A percentile compares a stretch with the other conserved stretches of the same genome.
Evolutionary conservation across 1,140 invertebrate species (phyloP).

Genomic region (Ceratosolen fusciceps): DNA sequence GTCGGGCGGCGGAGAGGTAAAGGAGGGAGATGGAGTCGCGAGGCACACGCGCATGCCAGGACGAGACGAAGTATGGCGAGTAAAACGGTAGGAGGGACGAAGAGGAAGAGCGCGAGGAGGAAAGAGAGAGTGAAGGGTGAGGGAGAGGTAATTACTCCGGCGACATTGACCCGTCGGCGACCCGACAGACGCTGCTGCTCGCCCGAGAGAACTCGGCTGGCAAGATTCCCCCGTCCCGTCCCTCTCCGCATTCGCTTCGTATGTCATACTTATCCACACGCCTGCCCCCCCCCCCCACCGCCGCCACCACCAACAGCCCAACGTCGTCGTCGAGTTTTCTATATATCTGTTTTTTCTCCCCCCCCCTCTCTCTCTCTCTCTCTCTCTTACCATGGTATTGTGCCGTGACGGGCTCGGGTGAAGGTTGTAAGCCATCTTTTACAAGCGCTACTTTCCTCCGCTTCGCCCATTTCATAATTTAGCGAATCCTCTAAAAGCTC

Average conservation of each 20-base stretch:
- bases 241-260: background rate
- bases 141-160: slow-evolving; percentile 63
- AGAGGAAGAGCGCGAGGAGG: slow-evolving; percentile 28
- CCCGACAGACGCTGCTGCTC: slow-evolving; percentile 55
- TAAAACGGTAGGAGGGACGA: slow-evolving; percentile 37
- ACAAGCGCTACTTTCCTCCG: background rate
- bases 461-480: background rate
- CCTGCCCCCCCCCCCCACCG: slow-evolving; percentile 16
- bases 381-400: slow-evolving; percentile 13
- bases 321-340: slow-evolving; percentile 28
- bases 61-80: slow-evolving; percentile 30
- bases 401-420: background rate
- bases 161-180: slow-evolving; percentile 65
- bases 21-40: background rate
- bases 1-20: background rate
- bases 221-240: background rate
- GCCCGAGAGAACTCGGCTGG: slow-evolving; percentile 36
- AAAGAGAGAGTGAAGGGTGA: slow-evolving; percentile 1
- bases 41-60: background rate
- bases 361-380: too few relatives aligned
- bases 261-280: slow-evolving; percentile 32
- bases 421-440: background rate
- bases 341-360: background rate
- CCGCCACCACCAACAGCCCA: slow-evolving; percentile 19
- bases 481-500: background rate